A percentile compares a stretch with the other conserved stretches of the same genome.
phyloP scores from a whole-genome alignment of 2,113 vertebrate species.

The Chaenogobius annularis region DNA sequence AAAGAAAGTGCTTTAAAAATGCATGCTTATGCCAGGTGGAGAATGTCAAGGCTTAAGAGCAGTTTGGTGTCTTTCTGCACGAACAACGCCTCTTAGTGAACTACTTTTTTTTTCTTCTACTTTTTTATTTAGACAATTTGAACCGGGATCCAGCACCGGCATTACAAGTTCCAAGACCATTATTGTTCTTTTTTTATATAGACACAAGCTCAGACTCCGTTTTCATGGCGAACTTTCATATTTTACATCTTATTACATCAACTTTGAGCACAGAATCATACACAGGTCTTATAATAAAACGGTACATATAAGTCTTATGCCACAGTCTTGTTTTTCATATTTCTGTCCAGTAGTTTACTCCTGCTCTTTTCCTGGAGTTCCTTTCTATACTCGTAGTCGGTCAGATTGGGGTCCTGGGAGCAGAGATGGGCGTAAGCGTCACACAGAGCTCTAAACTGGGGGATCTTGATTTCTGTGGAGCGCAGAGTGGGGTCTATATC shows the following conservation, averaged over 20 bases:
- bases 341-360: neutral
- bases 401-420: slow-evolving; percentile 76
- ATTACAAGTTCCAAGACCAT: too few species aligned
- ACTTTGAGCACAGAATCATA: neutral
- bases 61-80: slow-evolving; percentile 43
- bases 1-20: slow-evolving; percentile 60
- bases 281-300: neutral
- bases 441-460: slow-evolving; percentile 83
- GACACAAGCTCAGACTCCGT: neutral
- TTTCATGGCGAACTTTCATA: neutral
- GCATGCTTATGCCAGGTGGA: slow-evolving; percentile 64
- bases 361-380: slow-evolving; percentile 70
- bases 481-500: slow-evolving; percentile 88
- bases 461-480: slow-evolving; percentile 83
- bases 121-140: slow-evolving; percentile 8
- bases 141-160: neutral
- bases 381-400: slow-evolving; percentile 85
- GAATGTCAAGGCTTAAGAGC: slow-evolving; percentile 66
- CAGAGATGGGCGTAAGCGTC: slow-evolving; percentile 86
- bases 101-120: slow-evolving; percentile 12
- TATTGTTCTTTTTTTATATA: too few species aligned
- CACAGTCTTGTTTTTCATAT: neutral
- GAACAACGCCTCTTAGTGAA: slow-evolving; percentile 43
- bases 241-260: neutral
- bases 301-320: neutral